phyloP scores from a whole-genome alignment of 2,888 invertebrate species.

The Tholera decimalis region DNA sequence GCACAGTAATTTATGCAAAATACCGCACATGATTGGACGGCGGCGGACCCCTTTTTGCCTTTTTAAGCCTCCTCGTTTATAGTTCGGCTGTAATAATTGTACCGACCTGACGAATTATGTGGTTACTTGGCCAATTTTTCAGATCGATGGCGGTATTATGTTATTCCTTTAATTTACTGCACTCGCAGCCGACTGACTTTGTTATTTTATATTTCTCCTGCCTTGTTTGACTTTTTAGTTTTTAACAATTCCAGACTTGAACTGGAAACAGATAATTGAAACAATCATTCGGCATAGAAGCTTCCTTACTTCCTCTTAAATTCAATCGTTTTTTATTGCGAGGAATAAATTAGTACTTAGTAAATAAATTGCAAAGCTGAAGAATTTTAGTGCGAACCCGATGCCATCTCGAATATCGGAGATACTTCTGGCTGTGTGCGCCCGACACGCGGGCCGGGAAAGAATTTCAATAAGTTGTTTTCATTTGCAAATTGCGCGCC shows the following conservation, averaged over 20 bases:
- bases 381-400: constrained; percentile 72
- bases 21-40: constrained; percentile 84
- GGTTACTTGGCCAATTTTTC: constrained; percentile 62
- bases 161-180: constrained; percentile 40
- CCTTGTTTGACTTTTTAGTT: constrained; percentile 35
- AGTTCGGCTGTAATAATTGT: constrained; percentile 72
- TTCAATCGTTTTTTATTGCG: constrained; percentile 16
- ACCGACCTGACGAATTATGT: constrained; percentile 68
- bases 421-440: constrained; percentile 73
- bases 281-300: constrained; percentile 18
- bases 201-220: constrained; percentile 37
- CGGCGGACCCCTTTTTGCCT: constrained; percentile 75
- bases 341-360: constrained; percentile 38
- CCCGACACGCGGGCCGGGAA: constrained; percentile 79
- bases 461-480: constrained; percentile 92
- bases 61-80: constrained; percentile 74
- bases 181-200: constrained; percentile 23
- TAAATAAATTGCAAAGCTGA: constrained; percentile 54
- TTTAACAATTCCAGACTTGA: constrained; percentile 2
- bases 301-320: constrained; percentile 24
- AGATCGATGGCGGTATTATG: constrained; percentile 36
- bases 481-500: constrained; percentile 90
- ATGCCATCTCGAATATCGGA: constrained; percentile 79
- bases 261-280: constrained; percentile 30
- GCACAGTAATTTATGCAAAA: constrained; percentile 88